A percentile compares a stretch with the other conserved stretches of the same genome.
phyloP scores from a whole-genome alignment of 1,140 invertebrate species.

The Pteromalus puparum region DNA sequence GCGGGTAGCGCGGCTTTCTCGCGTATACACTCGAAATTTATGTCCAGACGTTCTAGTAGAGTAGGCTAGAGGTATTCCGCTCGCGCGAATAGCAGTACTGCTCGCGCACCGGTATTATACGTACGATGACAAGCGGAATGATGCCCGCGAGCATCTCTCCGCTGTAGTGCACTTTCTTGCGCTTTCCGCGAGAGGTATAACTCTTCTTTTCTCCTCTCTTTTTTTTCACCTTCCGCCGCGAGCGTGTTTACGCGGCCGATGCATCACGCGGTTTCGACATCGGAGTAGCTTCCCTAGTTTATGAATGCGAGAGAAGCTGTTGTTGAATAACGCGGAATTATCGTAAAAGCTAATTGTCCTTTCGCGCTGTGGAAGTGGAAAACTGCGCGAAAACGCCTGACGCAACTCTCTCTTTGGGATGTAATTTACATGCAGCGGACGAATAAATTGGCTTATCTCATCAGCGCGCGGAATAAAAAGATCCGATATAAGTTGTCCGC shows the following conservation, averaged over 20 bases:
- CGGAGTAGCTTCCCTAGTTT: neutral
- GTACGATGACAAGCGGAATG: conserved; percentile 10
- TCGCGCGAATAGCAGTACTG: neutral
- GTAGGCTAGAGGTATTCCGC: neutral
- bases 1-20: neutral
- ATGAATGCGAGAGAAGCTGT: neutral
- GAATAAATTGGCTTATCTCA: neutral
- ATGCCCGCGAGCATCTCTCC: neutral
- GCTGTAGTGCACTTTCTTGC: neutral
- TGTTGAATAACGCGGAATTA: neutral
- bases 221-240: neutral
- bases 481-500: neutral
- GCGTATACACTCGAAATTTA: conserved; percentile 20
- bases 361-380: neutral
- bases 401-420: neutral
- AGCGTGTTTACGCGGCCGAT: neutral
- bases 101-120: neutral
- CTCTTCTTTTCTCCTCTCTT: neutral
- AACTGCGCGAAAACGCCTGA: neutral
- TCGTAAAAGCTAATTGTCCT: neutral
- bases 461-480: neutral
- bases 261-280: neutral
- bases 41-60: neutral
- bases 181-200: neutral
- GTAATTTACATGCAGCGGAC: neutral